A percentile compares a stretch with the other conserved stretches of the same genome.
Conservation (phyloP, 2,888 invertebrate genomes). For the Didymodactylos carnosus region DNA sequence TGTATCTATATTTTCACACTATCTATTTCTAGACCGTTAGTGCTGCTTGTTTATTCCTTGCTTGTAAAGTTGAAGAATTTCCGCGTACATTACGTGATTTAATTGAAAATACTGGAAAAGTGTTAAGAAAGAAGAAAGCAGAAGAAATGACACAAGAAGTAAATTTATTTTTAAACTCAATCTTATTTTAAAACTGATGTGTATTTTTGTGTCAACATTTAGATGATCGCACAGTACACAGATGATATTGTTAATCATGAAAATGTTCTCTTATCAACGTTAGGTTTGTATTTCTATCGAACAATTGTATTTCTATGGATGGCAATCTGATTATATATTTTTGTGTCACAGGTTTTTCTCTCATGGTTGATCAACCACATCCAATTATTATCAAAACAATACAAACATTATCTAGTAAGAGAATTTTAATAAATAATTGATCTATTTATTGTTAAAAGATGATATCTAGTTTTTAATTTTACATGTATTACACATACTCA, state of each 20-base stretch:
- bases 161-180: background rate
- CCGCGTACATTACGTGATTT: constrained; percentile 91
- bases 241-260: constrained; percentile 43
- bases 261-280: constrained; percentile 35
- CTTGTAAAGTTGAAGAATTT: constrained; percentile 95
- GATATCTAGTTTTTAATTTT: no score
- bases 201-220: background rate
- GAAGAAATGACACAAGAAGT: background rate
- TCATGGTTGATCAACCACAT: constrained; percentile 92
- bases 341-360: constrained; percentile 63
- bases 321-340: no score
- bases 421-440: background rate
- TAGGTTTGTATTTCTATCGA: constrained; percentile 42
- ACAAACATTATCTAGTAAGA: constrained; percentile 37
- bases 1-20: background rate
- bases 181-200: background rate
- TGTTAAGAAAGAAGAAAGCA: background rate
- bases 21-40: constrained; percentile 53
- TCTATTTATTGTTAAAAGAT: no score
- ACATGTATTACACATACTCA: no score
- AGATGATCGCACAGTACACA: constrained; percentile 52
- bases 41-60: constrained; percentile 77
- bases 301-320: background rate
- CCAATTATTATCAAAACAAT: constrained; percentile 87
- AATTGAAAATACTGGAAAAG: constrained; percentile 47